Evolutionary conservation across 2,113 vertebrate genomes (phyloP), one percentile per base, ranked within the genome.

Genomic region (Myotis yumanensis): DNA sequence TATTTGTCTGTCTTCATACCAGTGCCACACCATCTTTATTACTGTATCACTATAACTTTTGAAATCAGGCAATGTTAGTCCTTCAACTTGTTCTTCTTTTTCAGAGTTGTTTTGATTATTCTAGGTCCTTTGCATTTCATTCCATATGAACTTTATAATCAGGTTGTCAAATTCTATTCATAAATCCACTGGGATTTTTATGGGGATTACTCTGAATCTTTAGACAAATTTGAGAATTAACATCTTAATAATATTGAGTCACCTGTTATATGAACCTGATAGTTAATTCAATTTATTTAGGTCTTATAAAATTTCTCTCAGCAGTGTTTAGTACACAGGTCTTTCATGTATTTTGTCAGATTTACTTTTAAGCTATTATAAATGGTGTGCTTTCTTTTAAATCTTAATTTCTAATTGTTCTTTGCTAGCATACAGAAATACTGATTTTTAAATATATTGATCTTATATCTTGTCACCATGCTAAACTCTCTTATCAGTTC

Each of bases 21-120:
- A 76, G 28, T 54, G 48, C 43, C 32, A 72, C 32, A 79, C 73
- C 43, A 52, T 76, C n/a, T 89, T 86, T 62, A 86, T 80, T 87
- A 48, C 71, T 89, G 14, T 84, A 9, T 72, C 22, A 43, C 43
- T 76, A 89, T 48, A 84, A 69, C 69, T 51, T 43, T 79, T 90
- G 48, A 95, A 93, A 76, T 86, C 79, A 72, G 75, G 25, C 51
- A 85, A 28, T n/a, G 18, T 43, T 80, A 68, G 7, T 40, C 4
- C 37, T 85, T 51, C 8, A 77, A n/a, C 37, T 95, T 86, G 37
- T 43, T 90, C 25, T 43, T 90, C 25, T 95, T 95, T 87, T 35
- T 52, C 28, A 48, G 54, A 90, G 52, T 79, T n/a, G 43, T 46
- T 89, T 69, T 86, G 28, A 28, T 64, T 76, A 48, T 57, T 89